Percentiles rank a stretch among this genome's conserved stretches.
Conservation (phyloP, 2,797 vertebrate genomes). For the Muraenolepis orangiensis region DNA sequence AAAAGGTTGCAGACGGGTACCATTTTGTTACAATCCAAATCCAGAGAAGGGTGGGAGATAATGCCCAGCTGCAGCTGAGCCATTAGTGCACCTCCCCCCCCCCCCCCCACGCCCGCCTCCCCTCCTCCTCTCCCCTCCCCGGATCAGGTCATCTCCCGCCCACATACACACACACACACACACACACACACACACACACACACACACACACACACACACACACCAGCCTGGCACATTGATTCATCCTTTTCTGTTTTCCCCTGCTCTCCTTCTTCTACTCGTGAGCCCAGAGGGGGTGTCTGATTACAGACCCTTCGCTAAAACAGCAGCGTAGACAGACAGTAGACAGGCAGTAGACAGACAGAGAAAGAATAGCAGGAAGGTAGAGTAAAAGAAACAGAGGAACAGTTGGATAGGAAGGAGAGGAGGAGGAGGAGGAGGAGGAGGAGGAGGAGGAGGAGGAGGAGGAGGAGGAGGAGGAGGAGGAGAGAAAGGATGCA, state of each 20-base stretch:
- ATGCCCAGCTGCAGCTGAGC: conserved; percentile 40
- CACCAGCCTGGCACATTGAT: conserved; percentile 54
- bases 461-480: conserved; percentile 1
- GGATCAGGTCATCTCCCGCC: too few species aligned
- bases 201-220: background rate
- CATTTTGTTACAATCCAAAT: conserved; percentile 44
- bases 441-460: background rate
- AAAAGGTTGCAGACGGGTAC: conserved; percentile 29
- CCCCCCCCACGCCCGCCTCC: conserved; percentile 37
- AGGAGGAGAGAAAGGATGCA: background rate
- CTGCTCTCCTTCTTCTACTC: conserved; percentile 54
- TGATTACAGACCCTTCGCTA: conserved; percentile 58
- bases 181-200: background rate
- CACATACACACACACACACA: background rate
- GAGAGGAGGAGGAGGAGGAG: background rate
- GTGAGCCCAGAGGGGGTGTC: conserved; percentile 64
- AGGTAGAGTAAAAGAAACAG: conserved; percentile 13
- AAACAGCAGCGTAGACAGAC: conserved; percentile 20
- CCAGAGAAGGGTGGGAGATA: conserved; percentile 17
- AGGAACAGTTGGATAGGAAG: background rate
- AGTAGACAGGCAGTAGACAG: conserved; percentile 6
- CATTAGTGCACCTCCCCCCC: conserved; percentile 35
- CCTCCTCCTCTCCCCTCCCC: conserved; percentile 33
- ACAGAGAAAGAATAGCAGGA: conserved; percentile 11
- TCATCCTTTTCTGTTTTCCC: conserved; percentile 35